Base-by-base conservation (phyloP, 2,113 vertebrate species). In the Dasypus novemcinctus region DNA sequence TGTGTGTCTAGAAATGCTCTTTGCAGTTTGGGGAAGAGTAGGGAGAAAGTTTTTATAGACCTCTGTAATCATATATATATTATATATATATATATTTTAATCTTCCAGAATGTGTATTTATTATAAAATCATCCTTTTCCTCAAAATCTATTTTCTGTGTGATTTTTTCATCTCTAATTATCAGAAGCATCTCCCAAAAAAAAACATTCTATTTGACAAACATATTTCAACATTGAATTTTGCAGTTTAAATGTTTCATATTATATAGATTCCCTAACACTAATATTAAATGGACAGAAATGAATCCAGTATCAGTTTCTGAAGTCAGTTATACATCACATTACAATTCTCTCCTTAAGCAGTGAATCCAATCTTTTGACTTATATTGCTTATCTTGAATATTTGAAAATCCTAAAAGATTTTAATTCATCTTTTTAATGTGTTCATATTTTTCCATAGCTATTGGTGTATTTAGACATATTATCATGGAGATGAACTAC, bases 371-470 rank as follows among this genome's bases (percentile, higher is more conserved):
- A 49, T 90, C 41, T 79, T 14, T 75, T 83, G 38, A 66, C 7
- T 57, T n/a, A 8, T 41, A 80, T 43, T 92, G 7, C 7, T 21
- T 49, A 81, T 14, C 33, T 46, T 63, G n/a, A 76, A 57, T 72
- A 61, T 18, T 72, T 27, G 59, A 66, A 89, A 57, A 66, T 31
- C 1, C 15, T 38, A 12, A 68, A 46, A 38, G 49, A 29, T 0
- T 87, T 94, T 68, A n/a, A 89, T 61, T 95, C 61, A 43, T 43
- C 33, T 74, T 68, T 49, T 96, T 71, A 74, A 75, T 43, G 43
- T 84, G n/a, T 36, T 71, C 20, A 29, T 61, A n/a, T 0, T 31
- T 69, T 93, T n/a, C 69, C 66, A n/a, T 59, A 38, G 52, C 59
- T 85, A 59, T n/a, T 5, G 18, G 57, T 49, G 4, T 6, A 59